Base-by-base conservation (phyloP, 2,113 vertebrate species). In the Lucifuga dentata region DNA sequence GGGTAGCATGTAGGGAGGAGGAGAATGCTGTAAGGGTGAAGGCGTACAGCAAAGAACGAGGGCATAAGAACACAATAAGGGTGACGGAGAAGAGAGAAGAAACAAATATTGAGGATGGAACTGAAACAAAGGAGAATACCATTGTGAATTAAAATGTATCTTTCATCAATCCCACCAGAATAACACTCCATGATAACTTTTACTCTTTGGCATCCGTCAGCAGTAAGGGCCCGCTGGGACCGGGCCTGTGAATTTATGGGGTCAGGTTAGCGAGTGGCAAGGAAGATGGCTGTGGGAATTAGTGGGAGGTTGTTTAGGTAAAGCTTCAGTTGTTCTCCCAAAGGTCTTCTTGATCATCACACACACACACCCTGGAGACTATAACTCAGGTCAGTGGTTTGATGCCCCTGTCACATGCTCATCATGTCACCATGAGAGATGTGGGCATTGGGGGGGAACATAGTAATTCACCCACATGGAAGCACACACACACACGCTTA, bases 371-470 rank as follows among this genome's bases (percentile, higher is more conserved):
- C 58, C 65, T 17, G 16, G 68, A 63, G 81, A 67, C 52, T 17
- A 57, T 81, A 84, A 83, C 44, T 85, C 78, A 79, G 81, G 72
- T 81, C 67, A 83, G 45, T 72, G 69, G 55, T 76, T 57, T 62
- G 57, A 35, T 80, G 55, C 61, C 77, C 57, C 62, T 9, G 56
- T 81, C 78, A 77, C 68, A 72, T 55, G 68, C 65, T 76, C 73
- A 73, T 82, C 76, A 50, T 73, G 68, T 82, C 78, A 75, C 76
- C 24, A 21, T 64, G 64, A 73, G 68, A 32, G 44, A 74, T 45
- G 59, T 68, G 40, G 48, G 19, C 20, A 13, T 38, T 1, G 5
- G 32, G 32, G 41, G 56, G 58, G 50, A 76, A 55, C 51, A 20
- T n/a, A 19, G 15, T 33, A 29, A 36, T 32, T 36, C 51, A 56